phyloP scores from a whole-genome alignment of 2,113 vertebrate genomes.

The Pluvianellus socialis region DNA sequence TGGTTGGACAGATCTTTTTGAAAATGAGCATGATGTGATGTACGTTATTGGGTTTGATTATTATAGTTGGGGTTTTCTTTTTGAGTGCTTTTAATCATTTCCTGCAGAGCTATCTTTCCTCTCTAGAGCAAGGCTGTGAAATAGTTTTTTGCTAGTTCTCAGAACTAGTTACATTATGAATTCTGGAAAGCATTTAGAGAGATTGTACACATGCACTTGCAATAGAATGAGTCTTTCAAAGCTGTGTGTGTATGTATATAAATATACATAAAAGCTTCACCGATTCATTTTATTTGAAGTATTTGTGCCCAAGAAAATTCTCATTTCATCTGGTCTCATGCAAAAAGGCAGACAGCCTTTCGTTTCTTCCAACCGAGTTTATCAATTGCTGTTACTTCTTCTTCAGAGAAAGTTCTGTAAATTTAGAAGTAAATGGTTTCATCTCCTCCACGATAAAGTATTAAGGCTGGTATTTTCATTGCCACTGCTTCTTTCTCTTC shows the following conservation, averaged over 20 bases:
- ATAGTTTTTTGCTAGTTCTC: not conserved
- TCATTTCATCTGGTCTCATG: not conserved
- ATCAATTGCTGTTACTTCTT: not conserved
- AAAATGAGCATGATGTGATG: not conserved
- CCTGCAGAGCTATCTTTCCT: not conserved
- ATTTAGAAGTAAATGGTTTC: not conserved
- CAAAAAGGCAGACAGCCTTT: not conserved
- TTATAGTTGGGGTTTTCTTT: not conserved
- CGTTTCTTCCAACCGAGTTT: rapidly evolving
- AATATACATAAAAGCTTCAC: not conserved
- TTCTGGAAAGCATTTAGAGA: not conserved
- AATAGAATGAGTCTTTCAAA: not conserved
- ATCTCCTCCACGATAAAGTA: not conserved
- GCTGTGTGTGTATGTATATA: not conserved
- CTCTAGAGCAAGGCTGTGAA: not conserved
- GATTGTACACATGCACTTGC: not conserved
- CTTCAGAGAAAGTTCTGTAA: not conserved
- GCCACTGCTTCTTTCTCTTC: not conserved
- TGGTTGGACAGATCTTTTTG: not conserved
- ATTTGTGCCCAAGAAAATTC: not conserved
- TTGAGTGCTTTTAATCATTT: not conserved
- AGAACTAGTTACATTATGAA: not conserved
- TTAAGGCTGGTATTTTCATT: not conserved
- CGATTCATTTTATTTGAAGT: not conserved
- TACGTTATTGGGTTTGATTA: not conserved